A percentile compares a stretch with the other conserved stretches of the same genome.
Conservation (phyloP, 35 echinoderm and acorn worm genomes). For the Strongylocentrotus purpuratus region DNA sequence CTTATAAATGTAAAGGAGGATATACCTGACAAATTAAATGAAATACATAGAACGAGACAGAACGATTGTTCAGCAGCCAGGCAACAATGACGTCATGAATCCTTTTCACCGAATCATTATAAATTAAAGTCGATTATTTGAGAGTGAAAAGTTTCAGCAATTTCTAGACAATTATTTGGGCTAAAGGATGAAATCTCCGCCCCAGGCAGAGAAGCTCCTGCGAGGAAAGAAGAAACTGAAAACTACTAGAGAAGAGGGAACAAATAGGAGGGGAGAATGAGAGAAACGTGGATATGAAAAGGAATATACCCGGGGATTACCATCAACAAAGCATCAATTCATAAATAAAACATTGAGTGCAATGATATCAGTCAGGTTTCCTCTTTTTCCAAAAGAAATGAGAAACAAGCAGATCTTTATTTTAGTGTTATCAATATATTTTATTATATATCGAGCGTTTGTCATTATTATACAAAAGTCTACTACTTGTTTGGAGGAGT, state of each 20-base stretch:
- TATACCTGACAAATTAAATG: too few species aligned
- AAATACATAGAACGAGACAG: too few species aligned
- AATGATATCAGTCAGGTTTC: background rate
- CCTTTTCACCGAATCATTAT: background rate
- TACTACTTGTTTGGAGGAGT: too few species aligned
- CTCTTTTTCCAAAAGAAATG: background rate
- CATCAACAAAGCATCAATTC: background rate
- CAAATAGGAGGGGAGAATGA: background rate
- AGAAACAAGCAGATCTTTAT: too few species aligned
- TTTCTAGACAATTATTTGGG: background rate
- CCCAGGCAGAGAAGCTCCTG: background rate
- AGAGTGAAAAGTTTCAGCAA: background rate
- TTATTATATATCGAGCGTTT: too few species aligned
- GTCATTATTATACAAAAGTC: too few species aligned
- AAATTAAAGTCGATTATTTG: background rate
- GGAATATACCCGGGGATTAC: background rate
- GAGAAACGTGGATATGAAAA: slow-evolving; percentile 21
- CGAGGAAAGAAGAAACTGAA: background rate
- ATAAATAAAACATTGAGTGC: background rate
- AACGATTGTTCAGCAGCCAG: background rate
- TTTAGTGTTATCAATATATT: too few species aligned
- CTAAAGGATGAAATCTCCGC: background rate
- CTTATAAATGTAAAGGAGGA: too few species aligned
- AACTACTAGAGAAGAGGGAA: background rate
- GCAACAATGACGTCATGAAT: background rate